Evolutionary conservation across 2,797 vertebrate species (phyloP), one percentile per base, ranked within the genome.

Genomic region (Sebastes variabilis): DNA sequence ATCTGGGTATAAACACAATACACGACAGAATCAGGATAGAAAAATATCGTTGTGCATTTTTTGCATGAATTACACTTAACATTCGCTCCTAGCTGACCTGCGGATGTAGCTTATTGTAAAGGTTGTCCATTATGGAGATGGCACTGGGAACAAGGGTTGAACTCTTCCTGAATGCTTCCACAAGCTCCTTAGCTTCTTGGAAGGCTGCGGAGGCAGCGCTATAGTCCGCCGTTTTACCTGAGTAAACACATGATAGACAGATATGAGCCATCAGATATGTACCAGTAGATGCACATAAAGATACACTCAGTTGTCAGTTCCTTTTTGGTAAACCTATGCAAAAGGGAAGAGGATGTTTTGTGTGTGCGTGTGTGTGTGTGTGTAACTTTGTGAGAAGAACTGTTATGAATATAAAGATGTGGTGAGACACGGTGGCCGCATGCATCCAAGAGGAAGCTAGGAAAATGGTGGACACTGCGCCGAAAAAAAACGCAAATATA

Each of bases 171-270:
- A 96, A 94, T 0, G 49, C 93, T 20, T 79, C 32, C 70, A 96
- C 91, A 12, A 96, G 84, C 14, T 92, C 84, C 72, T 82, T 84
- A 2, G 95, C 93, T 30, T 87, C 75, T 58, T 38, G 69, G 14
- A 95, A 49, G 6, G 87, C 87, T 4, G 18, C 36, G 12, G 85
- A 32, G 6, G 85, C 46, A 7, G 88, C 7, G n/a, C 6, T 18
- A 1, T 1, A 5, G 24, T 94, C 84, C 24, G 74, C 59, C 1
- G 67, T 68, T 30, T 74, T 55, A 85, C 90, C 96, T 96, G 82
- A 30, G 10, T 42, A n/a, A 42, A 87, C 3, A 84, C 20, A 14
- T 4, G 16, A 72, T 2, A 69, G 1, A 75, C 2, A n/a, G 29
- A 83, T 10, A 14, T 11, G 42, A n/a, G 13, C 16, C 14, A 69